Evolutionary conservation across 2,888 invertebrate genomes (phyloP).

Genomic region (Myathropa florea): DNA sequence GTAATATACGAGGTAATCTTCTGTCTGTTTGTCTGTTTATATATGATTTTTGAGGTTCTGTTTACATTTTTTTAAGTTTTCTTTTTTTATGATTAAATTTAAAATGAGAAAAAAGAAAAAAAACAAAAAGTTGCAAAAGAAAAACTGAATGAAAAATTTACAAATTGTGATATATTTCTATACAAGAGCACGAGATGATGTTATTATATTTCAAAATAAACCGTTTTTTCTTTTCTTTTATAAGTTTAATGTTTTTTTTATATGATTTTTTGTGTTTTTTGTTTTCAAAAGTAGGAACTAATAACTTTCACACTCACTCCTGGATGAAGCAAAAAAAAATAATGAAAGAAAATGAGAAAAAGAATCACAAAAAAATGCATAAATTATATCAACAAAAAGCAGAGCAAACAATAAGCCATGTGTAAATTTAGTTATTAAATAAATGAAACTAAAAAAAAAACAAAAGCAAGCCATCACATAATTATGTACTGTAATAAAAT

Average conservation of each 20-base stretch:
- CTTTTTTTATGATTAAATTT: constrained; percentile 58
- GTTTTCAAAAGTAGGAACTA: constrained; percentile 49
- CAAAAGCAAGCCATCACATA: constrained; percentile 64
- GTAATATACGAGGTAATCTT: constrained; percentile 58
- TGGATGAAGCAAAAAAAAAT: constrained; percentile 53
- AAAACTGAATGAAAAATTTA: constrained; percentile 67
- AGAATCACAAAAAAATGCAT: constrained; percentile 47
- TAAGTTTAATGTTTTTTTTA: constrained; percentile 53
- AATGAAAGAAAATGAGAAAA: constrained; percentile 58
- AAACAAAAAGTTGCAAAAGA: constrained; percentile 30
- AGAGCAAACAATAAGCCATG: constrained; percentile 62
- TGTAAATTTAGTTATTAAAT: constrained; percentile 66
- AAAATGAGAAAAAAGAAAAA: constrained; percentile 32
- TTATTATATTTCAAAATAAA: constrained; percentile 66
- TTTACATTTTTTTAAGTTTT: constrained; percentile 33
- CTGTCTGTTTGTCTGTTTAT: constrained; percentile 43
- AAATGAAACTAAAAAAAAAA: constrained; percentile 34
- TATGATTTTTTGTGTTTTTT: constrained; percentile 8
- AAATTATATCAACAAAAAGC: constrained; percentile 66
- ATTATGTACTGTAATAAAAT: constrained; percentile 68
- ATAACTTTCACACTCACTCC: constrained; percentile 65
- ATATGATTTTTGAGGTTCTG: constrained; percentile 30
- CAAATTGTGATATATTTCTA: constrained; percentile 72
- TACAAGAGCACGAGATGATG: constrained; percentile 67
- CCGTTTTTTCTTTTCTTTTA: constrained; percentile 47